These are phyloP conservation scores for Rhinatrema bivittatum DNA, from an alignment of 2,797 vertebrate genomes.

Conservation along the genomic window DNA sequence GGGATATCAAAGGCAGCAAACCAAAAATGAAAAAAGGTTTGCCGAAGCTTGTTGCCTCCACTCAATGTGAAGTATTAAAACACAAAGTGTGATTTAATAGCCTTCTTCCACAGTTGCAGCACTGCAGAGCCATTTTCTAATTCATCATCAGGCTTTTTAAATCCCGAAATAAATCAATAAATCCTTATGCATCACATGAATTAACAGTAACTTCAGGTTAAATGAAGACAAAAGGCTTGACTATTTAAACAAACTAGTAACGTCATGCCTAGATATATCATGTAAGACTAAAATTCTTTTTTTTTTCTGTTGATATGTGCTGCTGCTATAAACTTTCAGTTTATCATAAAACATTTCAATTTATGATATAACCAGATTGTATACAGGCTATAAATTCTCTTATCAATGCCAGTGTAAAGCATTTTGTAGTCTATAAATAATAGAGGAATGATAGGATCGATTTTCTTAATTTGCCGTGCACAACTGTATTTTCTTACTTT, in stretches of 20 bases:
- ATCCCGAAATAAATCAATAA: constrained; percentile 55
- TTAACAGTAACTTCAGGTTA: constrained; percentile 48
- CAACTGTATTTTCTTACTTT: constrained; percentile 46
- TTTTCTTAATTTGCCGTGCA: constrained; percentile 49
- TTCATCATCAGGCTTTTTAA: no score
- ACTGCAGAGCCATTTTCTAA: no score
- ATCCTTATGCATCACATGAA: constrained; percentile 49
- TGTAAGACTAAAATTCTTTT: constrained; percentile 51
- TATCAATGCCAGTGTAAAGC: constrained; percentile 66
- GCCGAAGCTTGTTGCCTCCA: constrained; percentile 48
- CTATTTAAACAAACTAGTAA: constrained; percentile 59
- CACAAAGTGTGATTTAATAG: constrained; percentile 42
- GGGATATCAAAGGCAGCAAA: constrained; percentile 30
- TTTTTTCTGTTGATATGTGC: constrained; percentile 59
- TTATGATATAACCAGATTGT: constrained; percentile 69
- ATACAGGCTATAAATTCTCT: constrained; percentile 66
- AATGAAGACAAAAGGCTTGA: constrained; percentile 62
- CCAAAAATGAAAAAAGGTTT: constrained; percentile 33
- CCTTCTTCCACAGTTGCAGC: constrained; percentile 31
- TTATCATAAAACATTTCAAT: constrained; percentile 74
- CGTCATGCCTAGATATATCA: constrained; percentile 50
- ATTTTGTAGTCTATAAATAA: constrained; percentile 67
- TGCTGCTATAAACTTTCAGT: constrained; percentile 62
- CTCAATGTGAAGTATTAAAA: constrained; percentile 26
- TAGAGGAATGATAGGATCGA: constrained; percentile 55